A percentile compares a stretch with the other conserved stretches of the same genome.
Conservation (phyloP, 1,140 invertebrate genomes). For the Leguminivora glycinivorella region DNA sequence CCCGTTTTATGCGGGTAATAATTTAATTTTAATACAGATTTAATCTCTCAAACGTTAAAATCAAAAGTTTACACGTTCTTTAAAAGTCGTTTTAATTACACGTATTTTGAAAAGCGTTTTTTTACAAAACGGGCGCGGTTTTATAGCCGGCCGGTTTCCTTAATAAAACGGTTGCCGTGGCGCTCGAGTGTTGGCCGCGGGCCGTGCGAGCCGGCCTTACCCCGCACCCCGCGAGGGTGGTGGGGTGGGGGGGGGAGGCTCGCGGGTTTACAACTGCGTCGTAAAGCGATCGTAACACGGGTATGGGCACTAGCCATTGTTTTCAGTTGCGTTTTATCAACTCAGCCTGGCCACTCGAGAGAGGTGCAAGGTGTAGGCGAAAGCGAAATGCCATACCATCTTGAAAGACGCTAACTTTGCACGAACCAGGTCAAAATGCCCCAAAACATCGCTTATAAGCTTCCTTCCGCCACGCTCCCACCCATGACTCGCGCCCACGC, state of each 20-base stretch:
- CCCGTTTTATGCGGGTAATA: not conserved
- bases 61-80: conserved; percentile 25
- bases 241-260: not conserved
- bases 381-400: conserved; percentile 22
- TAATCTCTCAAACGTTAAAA: conserved; percentile 12
- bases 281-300: conserved; percentile 48
- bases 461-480: no score
- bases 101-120: conserved; percentile 15
- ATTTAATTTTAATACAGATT: conserved; percentile 13
- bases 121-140: conserved; percentile 13
- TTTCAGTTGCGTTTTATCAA: conserved; percentile 50
- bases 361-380: not conserved
- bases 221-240: not conserved
- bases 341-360: not conserved
- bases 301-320: conserved; percentile 40
- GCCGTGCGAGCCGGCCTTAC: conserved; percentile 1
- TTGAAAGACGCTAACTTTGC: no score
- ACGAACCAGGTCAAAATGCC: no score
- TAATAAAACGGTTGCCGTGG: conserved; percentile 23
- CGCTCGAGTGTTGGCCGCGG: conserved; percentile 7
- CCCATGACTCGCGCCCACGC: no score
- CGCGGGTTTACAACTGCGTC: conserved; percentile 31
- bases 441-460: no score
- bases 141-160: conserved; percentile 23
- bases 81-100: conserved; percentile 19